Conservation (phyloP, 2,113 vertebrate species). For the Pseudopipra pipra region DNA sequence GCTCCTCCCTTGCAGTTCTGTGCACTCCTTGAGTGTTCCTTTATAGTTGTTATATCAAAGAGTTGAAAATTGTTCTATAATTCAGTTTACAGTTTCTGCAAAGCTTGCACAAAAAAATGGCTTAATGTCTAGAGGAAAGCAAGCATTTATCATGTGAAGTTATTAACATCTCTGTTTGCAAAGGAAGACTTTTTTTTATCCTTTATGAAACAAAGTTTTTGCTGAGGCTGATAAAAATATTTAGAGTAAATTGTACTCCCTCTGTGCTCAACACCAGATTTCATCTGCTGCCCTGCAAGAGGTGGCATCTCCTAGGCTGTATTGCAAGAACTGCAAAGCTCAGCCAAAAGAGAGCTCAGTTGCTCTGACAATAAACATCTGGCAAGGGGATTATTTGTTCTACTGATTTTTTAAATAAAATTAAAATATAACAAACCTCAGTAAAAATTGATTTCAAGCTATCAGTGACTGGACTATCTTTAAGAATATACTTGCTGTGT, state of each 20-base stretch:
- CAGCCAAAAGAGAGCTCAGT: conserved; percentile 73
- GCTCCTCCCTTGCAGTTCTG: neutral
- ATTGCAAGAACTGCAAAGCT: conserved; percentile 79
- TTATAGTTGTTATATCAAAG: conserved; percentile 77
- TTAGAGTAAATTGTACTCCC: conserved; percentile 66
- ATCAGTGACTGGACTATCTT: conserved; percentile 6
- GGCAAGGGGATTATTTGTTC: conserved; percentile 64
- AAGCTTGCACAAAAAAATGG: conserved; percentile 72
- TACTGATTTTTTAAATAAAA: conserved; percentile 67
- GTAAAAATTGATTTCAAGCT: conserved; percentile 48
- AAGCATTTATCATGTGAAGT: conserved; percentile 73
- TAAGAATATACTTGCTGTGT: conserved; percentile 29
- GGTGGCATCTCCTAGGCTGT: conserved; percentile 72
- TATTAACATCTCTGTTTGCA: conserved; percentile 72
- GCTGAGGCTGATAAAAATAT: conserved; percentile 74
- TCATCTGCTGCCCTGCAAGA: conserved; percentile 73
- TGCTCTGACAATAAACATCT: conserved; percentile 77
- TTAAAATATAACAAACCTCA: conserved; percentile 52
- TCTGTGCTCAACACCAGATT: conserved; percentile 78
- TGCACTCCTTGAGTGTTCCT: neutral
- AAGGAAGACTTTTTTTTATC: conserved; percentile 20
- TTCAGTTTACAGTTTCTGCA: conserved; percentile 77
- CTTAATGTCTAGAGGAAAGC: conserved; percentile 76
- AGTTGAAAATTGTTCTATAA: conserved; percentile 79
- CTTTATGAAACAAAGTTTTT: conserved; percentile 77